phyloP scores from a whole-genome alignment of 2,888 invertebrate genomes.

The Ectemnius cavifrons region DNA sequence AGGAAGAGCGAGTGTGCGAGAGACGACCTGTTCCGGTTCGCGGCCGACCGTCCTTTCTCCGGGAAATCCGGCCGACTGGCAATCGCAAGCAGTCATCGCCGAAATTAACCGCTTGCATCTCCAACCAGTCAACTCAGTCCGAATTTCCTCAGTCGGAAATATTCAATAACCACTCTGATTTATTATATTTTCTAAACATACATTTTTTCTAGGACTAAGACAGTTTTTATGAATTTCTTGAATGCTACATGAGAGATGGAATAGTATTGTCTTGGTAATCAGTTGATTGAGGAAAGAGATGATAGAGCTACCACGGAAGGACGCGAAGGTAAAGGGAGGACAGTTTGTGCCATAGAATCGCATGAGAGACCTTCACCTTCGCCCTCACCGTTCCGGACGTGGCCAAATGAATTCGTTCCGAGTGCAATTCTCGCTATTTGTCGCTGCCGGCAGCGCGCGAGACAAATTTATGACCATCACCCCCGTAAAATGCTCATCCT shows the following conservation, averaged over 20 bases:
- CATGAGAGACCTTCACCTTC: constrained; percentile 56
- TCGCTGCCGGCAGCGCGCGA: constrained; percentile 51
- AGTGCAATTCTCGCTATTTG: constrained; percentile 62
- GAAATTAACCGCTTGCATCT: constrained; percentile 36
- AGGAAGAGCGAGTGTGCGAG: constrained; percentile 39
- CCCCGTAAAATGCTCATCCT: constrained; percentile 48
- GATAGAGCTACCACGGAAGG: constrained; percentile 4
- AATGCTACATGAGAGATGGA: background rate
- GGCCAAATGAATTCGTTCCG: constrained; percentile 61
- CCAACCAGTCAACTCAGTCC: too few species aligned
- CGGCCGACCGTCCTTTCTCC: constrained; percentile 54
- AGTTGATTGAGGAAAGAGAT: background rate
- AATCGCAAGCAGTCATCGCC: constrained; percentile 52
- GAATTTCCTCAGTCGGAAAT: too few species aligned
- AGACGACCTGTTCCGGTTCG: constrained; percentile 60
- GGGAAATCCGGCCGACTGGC: constrained; percentile 60
- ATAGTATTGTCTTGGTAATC: too few species aligned
- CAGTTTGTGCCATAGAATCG: constrained; percentile 38
- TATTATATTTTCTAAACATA: too few species aligned
- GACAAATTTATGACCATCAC: constrained; percentile 46
- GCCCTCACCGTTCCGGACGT: constrained; percentile 54
- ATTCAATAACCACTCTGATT: too few species aligned
- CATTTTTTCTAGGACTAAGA: too few species aligned
- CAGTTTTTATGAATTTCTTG: too few species aligned
- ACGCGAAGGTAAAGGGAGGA: constrained; percentile 17